These are phyloP conservation scores for Thymallus thymallus DNA, from an alignment of 2,113 vertebrate species.

Conservation along the genomic window DNA sequence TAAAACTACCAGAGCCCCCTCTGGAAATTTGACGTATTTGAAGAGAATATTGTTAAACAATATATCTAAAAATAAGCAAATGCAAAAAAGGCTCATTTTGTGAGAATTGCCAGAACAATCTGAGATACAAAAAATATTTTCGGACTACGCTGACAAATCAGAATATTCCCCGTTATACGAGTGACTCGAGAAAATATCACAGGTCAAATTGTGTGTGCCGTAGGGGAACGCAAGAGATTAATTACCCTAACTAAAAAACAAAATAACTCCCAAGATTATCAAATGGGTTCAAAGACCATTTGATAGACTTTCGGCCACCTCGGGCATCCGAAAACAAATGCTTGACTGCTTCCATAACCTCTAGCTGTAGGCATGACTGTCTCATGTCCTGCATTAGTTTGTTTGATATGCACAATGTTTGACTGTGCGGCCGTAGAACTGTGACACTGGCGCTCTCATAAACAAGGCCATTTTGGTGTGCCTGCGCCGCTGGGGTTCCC, in stretches of 20 bases:
- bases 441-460: conserved; percentile 12
- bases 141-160: too few relatives aligned
- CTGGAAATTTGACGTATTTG: too few relatives aligned
- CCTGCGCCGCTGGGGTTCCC: conserved; percentile 9
- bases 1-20: too few relatives aligned
- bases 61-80: too few relatives aligned
- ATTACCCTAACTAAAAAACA: background rate
- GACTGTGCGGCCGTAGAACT: conserved; percentile 2
- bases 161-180: too few relatives aligned
- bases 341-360: conserved; percentile 1
- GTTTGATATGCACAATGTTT: conserved; percentile 6
- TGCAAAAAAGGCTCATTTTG: too few relatives aligned
- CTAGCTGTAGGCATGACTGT: background rate
- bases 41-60: too few relatives aligned
- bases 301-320: background rate
- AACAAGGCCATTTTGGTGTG: background rate
- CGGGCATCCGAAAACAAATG: background rate
- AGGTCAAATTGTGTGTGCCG: too few relatives aligned
- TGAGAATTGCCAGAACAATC: too few relatives aligned
- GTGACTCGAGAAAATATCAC: too few relatives aligned
- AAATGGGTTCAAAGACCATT: background rate
- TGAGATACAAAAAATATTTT: too few relatives aligned
- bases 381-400: background rate
- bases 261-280: background rate
- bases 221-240: too few relatives aligned